Base-by-base conservation (phyloP, 2,113 vertebrate species). In the Cyprinodon tularosa region DNA sequence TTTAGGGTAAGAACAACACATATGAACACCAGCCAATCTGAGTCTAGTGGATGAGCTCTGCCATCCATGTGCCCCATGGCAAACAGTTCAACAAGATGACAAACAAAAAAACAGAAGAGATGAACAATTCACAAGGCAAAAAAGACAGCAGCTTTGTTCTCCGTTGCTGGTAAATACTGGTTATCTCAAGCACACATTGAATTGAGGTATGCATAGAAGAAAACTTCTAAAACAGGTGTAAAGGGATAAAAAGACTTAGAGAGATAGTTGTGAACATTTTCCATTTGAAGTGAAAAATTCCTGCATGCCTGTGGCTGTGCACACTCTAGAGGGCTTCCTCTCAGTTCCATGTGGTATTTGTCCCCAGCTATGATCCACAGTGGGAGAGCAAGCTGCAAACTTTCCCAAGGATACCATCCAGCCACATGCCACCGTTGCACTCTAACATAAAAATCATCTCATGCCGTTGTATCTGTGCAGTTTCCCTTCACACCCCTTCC, bases 321-420 rank as follows among this genome's bases (percentile, higher is more conserved):
- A 82, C 89, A 87, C 88, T 88, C 80, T 84, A 86, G 72, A 82
- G 82, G 88, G 89, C 92, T 92, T 93, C 91, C 92, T 94, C 93
- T 94, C 93, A 90, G 87, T 87, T 90, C 90, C 81, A 88, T 95
- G 94, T 91, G 94, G 92, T 94, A 94, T 95, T 94, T 94, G 89
- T 95, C 92, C 93, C 92, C 91, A 94, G 90, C 90, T 93, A 92
- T 92, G 92, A 90, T 92, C 84, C 91, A 93, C 89, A 94, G 87
- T 84, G 86, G 78, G 84, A 88, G 88, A 75, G 81, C 2, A 84
- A 94, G 91, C 92, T 93, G 93, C 93, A 94, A 94, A 94, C 93
- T 94, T 95, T 95, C 94, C 93, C 94, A 95, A 92, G 93, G 92
- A 93, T 93, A 91, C 89, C 90, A 92, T 90, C 80, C 86, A 91